Percentiles rank a stretch among this genome's conserved stretches.
Conservation (phyloP, 1,140 invertebrate species). For the Pogonomyrmex californicus region DNA sequence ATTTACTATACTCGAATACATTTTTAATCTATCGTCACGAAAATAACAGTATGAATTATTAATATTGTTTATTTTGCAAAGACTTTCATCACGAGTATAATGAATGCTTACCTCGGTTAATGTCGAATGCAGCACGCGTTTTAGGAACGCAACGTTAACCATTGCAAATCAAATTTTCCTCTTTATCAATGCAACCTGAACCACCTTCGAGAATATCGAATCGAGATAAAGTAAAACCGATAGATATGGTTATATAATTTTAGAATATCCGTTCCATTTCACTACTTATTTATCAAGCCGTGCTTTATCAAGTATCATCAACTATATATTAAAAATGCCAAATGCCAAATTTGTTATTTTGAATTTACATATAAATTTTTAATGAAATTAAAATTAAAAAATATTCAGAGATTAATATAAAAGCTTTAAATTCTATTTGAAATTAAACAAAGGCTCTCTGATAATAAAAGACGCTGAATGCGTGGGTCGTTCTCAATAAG, state of each 20-base stretch:
- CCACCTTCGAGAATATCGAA: slow-evolving; percentile 9
- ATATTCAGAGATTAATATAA: neutral
- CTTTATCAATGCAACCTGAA: neutral
- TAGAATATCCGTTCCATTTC: slow-evolving; percentile 19
- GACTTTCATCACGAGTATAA: neutral
- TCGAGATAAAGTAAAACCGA: neutral
- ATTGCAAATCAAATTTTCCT: slow-evolving; percentile 17
- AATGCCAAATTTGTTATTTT: neutral
- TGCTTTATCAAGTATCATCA: neutral
- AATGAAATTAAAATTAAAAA: neutral
- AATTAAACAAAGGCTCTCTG: neutral
- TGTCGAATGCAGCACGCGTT: neutral
- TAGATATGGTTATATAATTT: neutral
- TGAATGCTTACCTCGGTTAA: slow-evolving; percentile 22
- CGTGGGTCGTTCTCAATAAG: neutral
- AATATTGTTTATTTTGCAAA: neutral
- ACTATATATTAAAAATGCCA: neutral
- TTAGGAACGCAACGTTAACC: neutral
- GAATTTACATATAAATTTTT: neutral
- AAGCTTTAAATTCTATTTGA: neutral
- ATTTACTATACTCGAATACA: neutral
- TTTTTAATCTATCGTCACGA: neutral
- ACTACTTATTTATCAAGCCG: neutral
- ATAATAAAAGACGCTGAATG: neutral
- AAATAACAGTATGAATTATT: slow-evolving; percentile 32